Base-by-base conservation (phyloP, 2,888 invertebrate genomes). In the Drosophila kanekoi region DNA sequence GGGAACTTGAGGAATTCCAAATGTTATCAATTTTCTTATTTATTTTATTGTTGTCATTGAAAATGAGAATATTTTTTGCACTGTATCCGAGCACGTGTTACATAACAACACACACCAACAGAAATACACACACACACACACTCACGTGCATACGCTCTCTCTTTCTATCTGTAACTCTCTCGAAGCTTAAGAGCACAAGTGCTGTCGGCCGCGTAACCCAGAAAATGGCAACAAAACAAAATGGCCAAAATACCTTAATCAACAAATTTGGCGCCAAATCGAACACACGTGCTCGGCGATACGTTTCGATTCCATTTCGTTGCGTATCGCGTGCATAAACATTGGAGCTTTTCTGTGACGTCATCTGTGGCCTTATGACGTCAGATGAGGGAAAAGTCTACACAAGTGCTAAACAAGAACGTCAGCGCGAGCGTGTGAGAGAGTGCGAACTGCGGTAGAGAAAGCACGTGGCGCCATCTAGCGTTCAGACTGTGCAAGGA, bases 231-330 rank as follows among this genome's bases (percentile, higher is more conserved):
- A 73, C 73, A 73, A 69, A 73, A 70, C 72, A 71, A 81, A 87
- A 64, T 66, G 64, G 5, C 28, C 52, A 67, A 70, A 72, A 72
- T 63, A 60, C 60, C 67, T 44, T 48, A 47, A 47, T 66, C 69
- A 73, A 62, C 71, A 65, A 68, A 87, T 78, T 89, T 90, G 89
- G 89, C 89, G 89, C 85, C 82, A 87, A 89, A 79, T 43, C 65
- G 47, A 53, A 65, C 79, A 65, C 79, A 79, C 79, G 79, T 80
- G 79, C 51, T 74, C 52, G 32, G 45, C 20, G 33, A 14, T 35
- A 35, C 23, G 68, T 59, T 72, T 64, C 72, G 11, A 23, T 77
- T 72, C 77, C 77, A 57, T 49, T 60, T 20, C 54, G 60, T 71
- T 67, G 43, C 66, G 53, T 61, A 71, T 74, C 77, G 40, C 66